phyloP scores from a whole-genome alignment of 2,888 invertebrate species.

The Ypsolopha sequella region DNA sequence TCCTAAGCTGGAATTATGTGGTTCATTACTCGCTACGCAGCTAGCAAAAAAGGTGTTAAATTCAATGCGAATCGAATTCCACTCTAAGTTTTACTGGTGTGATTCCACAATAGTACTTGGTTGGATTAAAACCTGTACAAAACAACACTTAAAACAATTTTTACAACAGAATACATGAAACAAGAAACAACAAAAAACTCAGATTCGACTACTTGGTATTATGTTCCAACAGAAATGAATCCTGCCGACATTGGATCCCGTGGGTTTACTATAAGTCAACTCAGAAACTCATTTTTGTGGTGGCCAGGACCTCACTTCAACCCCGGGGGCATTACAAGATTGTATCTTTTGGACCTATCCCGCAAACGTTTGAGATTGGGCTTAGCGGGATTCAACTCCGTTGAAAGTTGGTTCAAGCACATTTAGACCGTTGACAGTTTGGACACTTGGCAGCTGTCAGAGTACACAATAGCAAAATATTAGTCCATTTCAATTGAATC shows the following conservation, averaged over 20 bases:
- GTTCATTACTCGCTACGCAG: not conserved
- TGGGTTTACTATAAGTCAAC: not conserved
- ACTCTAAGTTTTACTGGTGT: not conserved
- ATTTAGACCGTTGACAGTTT: no score
- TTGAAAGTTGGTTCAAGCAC: no score
- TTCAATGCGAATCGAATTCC: not conserved
- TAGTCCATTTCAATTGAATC: no score
- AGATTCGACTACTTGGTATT: not conserved
- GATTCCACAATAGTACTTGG: not conserved
- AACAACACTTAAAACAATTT: not conserved
- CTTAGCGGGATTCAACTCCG: no score
- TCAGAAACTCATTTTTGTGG: not conserved
- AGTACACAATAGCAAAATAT: no score
- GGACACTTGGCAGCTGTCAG: no score
- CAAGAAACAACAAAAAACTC: not conserved
- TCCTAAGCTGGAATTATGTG: not conserved
- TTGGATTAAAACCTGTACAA: not conserved
- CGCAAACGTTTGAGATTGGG: no score
- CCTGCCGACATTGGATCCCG: slow-evolving; percentile 2
- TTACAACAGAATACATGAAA: not conserved
- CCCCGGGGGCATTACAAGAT: no score
- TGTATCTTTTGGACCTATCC: no score
- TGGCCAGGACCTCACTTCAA: slow-evolving; percentile 1
- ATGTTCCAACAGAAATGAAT: not conserved
- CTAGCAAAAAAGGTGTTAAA: not conserved